Evolutionary conservation across 2,113 vertebrate genomes (phyloP).

Genomic region (Morphnarchus princeps): DNA sequence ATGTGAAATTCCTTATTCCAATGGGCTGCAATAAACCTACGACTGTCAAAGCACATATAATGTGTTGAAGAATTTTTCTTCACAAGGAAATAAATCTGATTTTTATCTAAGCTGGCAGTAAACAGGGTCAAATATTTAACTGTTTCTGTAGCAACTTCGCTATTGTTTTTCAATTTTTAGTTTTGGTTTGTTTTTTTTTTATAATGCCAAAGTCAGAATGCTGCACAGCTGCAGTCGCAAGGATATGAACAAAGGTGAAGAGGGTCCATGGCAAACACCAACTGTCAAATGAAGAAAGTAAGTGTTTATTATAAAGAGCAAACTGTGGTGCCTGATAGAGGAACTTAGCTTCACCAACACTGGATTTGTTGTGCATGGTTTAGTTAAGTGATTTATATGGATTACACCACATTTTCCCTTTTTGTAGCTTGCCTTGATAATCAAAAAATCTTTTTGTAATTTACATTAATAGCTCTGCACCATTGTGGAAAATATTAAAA

Average conservation of each 20-base stretch:
- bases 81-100: slow-evolving; percentile 33
- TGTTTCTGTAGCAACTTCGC: slow-evolving; percentile 44
- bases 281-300: neutral
- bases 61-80: slow-evolving; percentile 12
- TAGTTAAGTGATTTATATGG: slow-evolving; percentile 38
- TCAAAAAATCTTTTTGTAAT: slow-evolving; percentile 51
- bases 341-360: neutral
- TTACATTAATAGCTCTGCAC: slow-evolving; percentile 55
- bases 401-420: slow-evolving; percentile 51
- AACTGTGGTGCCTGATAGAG: neutral
- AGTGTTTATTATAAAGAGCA: neutral
- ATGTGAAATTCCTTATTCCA: slow-evolving; percentile 20
- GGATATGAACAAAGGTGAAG: neutral
- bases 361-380: slow-evolving; percentile 1
- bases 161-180: neutral
- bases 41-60: slow-evolving; percentile 14
- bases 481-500: slow-evolving; percentile 66
- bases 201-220: neutral
- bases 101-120: slow-evolving; percentile 62
- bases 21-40: neutral
- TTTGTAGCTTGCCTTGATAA: slow-evolving; percentile 28
- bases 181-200: neutral
- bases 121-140: slow-evolving; percentile 56
- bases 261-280: neutral
- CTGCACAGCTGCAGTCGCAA: neutral